Evolutionary conservation across 2,888 invertebrate genomes (phyloP), one percentile per base, ranked within the genome.

Genomic region (Lydus trimaculatus): DNA sequence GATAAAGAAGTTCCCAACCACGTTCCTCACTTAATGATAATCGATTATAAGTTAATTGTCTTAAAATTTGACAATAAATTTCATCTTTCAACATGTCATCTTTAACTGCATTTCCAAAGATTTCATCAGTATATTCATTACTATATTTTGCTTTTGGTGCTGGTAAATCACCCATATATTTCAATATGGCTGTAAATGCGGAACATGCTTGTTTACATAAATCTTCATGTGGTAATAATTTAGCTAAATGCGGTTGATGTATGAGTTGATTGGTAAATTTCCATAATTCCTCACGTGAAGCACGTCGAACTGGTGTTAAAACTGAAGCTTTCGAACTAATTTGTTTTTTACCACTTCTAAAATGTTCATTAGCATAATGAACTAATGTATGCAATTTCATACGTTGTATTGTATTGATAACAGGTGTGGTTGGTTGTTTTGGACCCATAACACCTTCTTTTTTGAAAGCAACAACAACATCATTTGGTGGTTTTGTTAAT

Each of bases 1-100:
- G 86, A 93, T 97, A 98, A 90, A 98, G 90, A 70, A 98, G 85
- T 83, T 98, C 97, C 98, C 98, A 98, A 0, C 96, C 97, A 67
- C 94, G 88, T 83, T 97, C 96, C 84, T 96, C 96, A 81, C 97
- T 96, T 63, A 92, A 85, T 64, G 90, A 89, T 81, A 93, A 92
- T 73, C 92, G 89, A 84, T 98, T 98, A 76, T 92, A 93, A 0
- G 96, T 98, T 72, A 98, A 85, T 84, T 98, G 98, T 81, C 96
- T 94, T 91, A 98, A 94, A 70, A 98, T 89, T 85, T 98, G 98
- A 82, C 97, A 98, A 81, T 94, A 98, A 31, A 96, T 87, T 86
- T 98, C 98, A 82, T 98, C 98, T 63, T 94, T 89, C 60, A 98
- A 86, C 56, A 90, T 85, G 74, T 94, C 91, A 77, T 94, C 90